Base-by-base conservation (phyloP, 2,797 vertebrate genomes). In the Phalloptychus januarius region DNA sequence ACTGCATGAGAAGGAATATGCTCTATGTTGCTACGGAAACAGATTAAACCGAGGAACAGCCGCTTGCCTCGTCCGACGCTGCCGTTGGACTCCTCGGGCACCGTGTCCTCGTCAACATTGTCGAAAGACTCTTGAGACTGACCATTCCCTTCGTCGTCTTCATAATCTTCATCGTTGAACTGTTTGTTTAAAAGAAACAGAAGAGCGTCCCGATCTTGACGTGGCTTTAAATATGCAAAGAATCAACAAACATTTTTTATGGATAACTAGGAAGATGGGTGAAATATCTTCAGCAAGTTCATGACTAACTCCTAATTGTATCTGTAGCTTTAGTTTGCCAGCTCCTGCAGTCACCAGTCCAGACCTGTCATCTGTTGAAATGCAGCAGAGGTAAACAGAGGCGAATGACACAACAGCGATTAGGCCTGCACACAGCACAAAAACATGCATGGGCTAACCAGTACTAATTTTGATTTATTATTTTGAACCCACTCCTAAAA, bases 91-190 rank as follows among this genome's bases (percentile, higher is more conserved):
- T 96, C 95, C 81, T 94, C 93, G 1, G 67, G 73, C 71, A 95
- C 93, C 65, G 86, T 85, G 8, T 93, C 89, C 36, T 87, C 92
- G 42, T 71, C 83, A 72, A 87, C 83, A 0, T 95, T 93, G 23
- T 95, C 91, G 0, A 88, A 89, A 89, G 85, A 73, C 44, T 90
- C 92, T 79, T 93, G 87, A 82, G 93, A 79, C 56, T 76, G 92
- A 5, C 91, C 88, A 88, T 95, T 86, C 74, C 95, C 96, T 77
- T 97, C 96, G 75, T 96, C 72, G 2, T 86, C 79, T 0, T 88
- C 78, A 0, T 84, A 79, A 0, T 86, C 76, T 0, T 89, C 83
- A 6, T 89, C 97, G 84, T 87, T 96, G 79, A 99, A 96, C 98
- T 99, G 91, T 63, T 84, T 76, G 3, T 71, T 48, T 31, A 3